Percentiles rank a stretch among this genome's conserved stretches.
Conservation (phyloP, 2,113 vertebrate genomes). For the Camelus bactrianus region DNA sequence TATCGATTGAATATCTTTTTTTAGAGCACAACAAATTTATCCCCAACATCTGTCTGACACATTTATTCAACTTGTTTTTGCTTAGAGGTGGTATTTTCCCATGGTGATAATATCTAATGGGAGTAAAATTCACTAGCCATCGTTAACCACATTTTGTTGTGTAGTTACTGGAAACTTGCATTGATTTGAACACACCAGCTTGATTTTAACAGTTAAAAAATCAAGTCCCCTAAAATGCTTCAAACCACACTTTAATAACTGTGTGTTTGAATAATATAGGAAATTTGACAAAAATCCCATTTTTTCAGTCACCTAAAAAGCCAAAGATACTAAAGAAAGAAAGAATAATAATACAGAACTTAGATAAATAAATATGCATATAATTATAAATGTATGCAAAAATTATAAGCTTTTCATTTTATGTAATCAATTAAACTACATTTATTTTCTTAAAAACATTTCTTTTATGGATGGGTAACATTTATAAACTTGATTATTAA, state of each 20-base stretch:
- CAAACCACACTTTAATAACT: neutral
- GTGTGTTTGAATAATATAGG: neutral
- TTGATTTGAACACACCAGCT: neutral
- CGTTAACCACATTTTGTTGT: constrained; percentile 67
- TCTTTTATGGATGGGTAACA: neutral
- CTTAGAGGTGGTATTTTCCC: neutral
- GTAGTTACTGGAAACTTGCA: constrained; percentile 72
- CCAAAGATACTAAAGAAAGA: neutral
- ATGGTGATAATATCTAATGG: neutral
- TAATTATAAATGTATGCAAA: neutral
- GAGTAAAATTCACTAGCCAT: constrained; percentile 51
- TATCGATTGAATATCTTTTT: neutral
- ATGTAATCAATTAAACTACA: neutral
- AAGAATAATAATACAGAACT: neutral
- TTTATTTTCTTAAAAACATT: neutral
- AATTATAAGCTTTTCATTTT: neutral
- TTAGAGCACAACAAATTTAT: constrained; percentile 9
- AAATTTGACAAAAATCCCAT: neutral
- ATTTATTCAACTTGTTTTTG: constrained; percentile 21
- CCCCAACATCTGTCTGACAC: neutral
- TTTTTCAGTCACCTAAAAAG: neutral
- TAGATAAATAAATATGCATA: neutral
- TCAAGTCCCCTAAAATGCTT: neutral
- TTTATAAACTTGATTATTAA: constrained; percentile 11
- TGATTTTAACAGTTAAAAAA: neutral